phyloP scores from a whole-genome alignment of 2,113 vertebrate species.

The Gymnobelideus leadbeateri region DNA sequence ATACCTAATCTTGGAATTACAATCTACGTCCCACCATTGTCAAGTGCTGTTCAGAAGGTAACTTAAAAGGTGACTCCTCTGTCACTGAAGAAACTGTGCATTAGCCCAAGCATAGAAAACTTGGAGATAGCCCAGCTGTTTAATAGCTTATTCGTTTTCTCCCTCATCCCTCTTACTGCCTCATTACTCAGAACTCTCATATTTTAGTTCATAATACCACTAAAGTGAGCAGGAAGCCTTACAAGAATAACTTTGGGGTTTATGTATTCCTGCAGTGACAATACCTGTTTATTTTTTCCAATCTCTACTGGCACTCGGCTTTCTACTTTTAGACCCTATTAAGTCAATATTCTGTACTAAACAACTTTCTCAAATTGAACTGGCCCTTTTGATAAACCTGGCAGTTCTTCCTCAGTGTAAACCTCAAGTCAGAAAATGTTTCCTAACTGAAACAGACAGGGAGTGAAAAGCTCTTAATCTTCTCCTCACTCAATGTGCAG shows the following conservation, averaged over 20 bases:
- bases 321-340: slow-evolving; percentile 76
- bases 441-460: slow-evolving; percentile 38
- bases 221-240: slow-evolving; percentile 19
- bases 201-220: slow-evolving; percentile 14
- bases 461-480: slow-evolving; percentile 56
- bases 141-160: slow-evolving; percentile 63
- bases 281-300: slow-evolving; percentile 70
- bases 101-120: not conserved
- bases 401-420: slow-evolving; percentile 43
- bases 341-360: slow-evolving; percentile 66
- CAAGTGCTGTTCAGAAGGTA: not conserved
- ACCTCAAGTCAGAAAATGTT: slow-evolving; percentile 34
- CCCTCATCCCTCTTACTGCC: not conserved
- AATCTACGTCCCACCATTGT: not conserved
- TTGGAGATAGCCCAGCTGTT: not conserved
- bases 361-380: slow-evolving; percentile 64
- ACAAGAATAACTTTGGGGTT: slow-evolving; percentile 54
- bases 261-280: slow-evolving; percentile 59
- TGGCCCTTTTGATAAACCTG: slow-evolving; percentile 61
- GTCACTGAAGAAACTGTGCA: not conserved
- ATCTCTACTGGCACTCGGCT: slow-evolving; percentile 66
- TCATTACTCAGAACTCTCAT: slow-evolving; percentile 46
- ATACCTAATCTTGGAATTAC: not conserved
- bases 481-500: slow-evolving; percentile 51
- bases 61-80: not conserved